Percentiles rank a stretch among this genome's conserved stretches.
Evolutionary conservation across 2,797 vertebrate species (phyloP).

Genomic region (Anguilla pacifica): DNA sequence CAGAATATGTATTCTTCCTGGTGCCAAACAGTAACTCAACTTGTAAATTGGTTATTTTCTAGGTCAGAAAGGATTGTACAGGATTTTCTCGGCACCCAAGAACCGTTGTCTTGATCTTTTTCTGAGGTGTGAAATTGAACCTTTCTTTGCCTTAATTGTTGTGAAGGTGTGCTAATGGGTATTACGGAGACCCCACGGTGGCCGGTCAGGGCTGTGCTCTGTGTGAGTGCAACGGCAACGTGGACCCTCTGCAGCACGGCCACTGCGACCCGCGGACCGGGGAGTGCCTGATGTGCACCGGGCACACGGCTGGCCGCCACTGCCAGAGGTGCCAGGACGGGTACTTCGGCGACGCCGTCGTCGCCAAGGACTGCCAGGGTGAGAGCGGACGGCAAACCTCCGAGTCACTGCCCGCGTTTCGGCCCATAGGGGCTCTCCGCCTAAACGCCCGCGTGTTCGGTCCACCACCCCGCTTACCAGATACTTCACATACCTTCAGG

Average conservation of each 20-base stretch:
- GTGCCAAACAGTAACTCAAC: background rate
- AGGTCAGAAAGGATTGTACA: slow-evolving; percentile 1
- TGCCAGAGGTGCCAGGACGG: slow-evolving; percentile 85
- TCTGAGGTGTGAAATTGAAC: background rate
- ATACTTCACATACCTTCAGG: slow-evolving; percentile 7
- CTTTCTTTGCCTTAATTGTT: slow-evolving; percentile 25
- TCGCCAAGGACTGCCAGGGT: slow-evolving; percentile 82
- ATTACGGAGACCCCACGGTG: slow-evolving; percentile 82
- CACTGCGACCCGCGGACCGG: slow-evolving; percentile 82
- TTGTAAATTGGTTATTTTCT: slow-evolving; percentile 14
- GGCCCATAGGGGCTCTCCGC: background rate
- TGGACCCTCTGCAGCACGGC: slow-evolving; percentile 70
- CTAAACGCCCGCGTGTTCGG: background rate
- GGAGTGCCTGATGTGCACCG: slow-evolving; percentile 82
- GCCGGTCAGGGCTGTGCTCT: slow-evolving; percentile 75
- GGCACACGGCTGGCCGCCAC: slow-evolving; percentile 79
- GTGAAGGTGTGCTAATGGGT: slow-evolving; percentile 86
- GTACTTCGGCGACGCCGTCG: slow-evolving; percentile 85
- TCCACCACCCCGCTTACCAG: background rate
- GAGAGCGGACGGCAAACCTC: slow-evolving; percentile 30
- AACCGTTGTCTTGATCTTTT: background rate
- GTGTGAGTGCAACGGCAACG: slow-evolving; percentile 86
- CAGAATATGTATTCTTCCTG: background rate
- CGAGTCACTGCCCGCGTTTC: background rate
- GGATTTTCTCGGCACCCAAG: slow-evolving; percentile 2